Conservation (phyloP, 2,797 vertebrate species). For the Mus minutoides region DNA sequence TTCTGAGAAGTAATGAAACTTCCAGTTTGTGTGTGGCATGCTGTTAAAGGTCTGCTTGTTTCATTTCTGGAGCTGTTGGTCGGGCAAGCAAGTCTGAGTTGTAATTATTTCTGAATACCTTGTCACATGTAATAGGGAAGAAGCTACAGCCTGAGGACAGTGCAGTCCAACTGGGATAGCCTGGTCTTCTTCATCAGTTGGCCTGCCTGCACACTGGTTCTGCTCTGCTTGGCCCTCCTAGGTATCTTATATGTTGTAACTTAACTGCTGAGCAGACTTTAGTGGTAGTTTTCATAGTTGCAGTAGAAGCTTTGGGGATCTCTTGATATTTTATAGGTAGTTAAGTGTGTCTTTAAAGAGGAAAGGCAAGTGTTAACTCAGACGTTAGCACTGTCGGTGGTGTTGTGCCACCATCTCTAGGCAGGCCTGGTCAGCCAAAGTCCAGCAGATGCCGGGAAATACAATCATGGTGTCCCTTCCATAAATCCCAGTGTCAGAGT, state of each 20-base stretch:
- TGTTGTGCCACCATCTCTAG: accelerated
- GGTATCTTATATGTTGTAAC: background rate
- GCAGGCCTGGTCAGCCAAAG: background rate
- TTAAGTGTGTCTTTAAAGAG: background rate
- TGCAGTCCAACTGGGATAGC: background rate
- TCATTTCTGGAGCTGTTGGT: background rate
- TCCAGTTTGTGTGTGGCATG: background rate
- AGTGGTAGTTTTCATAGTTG: background rate
- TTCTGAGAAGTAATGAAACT: background rate
- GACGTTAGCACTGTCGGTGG: background rate
- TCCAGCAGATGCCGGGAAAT: accelerated
- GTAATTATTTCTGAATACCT: background rate
- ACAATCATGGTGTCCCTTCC: accelerated
- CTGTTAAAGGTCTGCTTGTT: background rate
- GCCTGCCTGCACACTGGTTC: background rate
- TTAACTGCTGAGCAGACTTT: background rate
- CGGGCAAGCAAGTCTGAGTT: too few species aligned
- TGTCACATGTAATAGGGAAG: background rate
- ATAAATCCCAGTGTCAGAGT: background rate
- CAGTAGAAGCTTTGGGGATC: background rate
- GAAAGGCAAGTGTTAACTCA: background rate
- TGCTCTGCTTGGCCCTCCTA: background rate
- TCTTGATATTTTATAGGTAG: background rate
- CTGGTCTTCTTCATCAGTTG: accelerated
- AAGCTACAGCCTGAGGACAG: background rate